phyloP scores from a whole-genome alignment of 2,888 invertebrate genomes.

The Cyclophora punctaria region DNA sequence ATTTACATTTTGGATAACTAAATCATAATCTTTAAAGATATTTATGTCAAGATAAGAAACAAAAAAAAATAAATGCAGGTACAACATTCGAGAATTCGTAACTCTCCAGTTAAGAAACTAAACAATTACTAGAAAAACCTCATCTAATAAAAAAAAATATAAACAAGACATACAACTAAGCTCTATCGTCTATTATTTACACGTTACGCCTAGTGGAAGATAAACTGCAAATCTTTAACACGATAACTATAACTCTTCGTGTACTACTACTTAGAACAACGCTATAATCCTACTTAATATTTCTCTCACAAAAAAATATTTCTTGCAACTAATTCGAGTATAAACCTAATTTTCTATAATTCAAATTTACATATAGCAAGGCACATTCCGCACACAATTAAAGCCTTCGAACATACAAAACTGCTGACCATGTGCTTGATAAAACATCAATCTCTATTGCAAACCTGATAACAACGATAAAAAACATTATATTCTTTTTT shows the following conservation, averaged over 20 bases:
- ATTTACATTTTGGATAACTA: conserved; percentile 59
- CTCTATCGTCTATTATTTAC: conserved; percentile 64
- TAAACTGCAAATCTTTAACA: conserved; percentile 75
- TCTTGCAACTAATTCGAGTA: conserved; percentile 74
- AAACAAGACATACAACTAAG: conserved; percentile 51
- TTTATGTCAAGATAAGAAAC: conserved; percentile 70
- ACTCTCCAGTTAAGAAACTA: conserved; percentile 71
- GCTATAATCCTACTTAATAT: conserved; percentile 63
- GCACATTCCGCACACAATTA: conserved; percentile 75
- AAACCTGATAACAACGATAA: conserved; percentile 42
- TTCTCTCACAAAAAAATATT: conserved; percentile 69
- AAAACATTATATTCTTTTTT: conserved; percentile 1
- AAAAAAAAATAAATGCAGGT: conserved; percentile 75
- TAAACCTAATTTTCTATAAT: conserved; percentile 64
- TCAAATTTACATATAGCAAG: conserved; percentile 71
- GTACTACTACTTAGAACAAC: conserved; percentile 63
- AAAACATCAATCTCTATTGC: conserved; percentile 57
- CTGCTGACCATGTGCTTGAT: conserved; percentile 64
- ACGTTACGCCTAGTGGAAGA: conserved; percentile 70
- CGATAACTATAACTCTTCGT: conserved; percentile 61
- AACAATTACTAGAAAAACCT: conserved; percentile 66
- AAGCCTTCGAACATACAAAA: conserved; percentile 60
- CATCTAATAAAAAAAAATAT: conserved; percentile 50
- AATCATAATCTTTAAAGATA: conserved; percentile 61
- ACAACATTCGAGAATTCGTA: conserved; percentile 74